Evolutionary conservation across 2,888 invertebrate species (phyloP).

Genomic region (Poecilobothrus nobilitatus): DNA sequence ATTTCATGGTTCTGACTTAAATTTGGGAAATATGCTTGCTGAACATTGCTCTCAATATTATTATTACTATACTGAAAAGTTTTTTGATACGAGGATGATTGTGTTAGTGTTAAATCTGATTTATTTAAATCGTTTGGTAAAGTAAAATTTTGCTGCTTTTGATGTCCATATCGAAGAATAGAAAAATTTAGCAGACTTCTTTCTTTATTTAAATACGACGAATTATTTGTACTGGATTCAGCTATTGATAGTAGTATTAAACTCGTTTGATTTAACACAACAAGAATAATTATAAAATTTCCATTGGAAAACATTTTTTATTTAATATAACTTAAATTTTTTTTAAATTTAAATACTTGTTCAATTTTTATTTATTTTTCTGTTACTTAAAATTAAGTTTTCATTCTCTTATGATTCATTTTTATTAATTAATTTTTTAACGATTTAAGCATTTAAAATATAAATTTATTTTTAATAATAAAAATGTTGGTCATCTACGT

Average conservation of each 20-base stretch:
- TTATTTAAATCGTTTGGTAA: not conserved
- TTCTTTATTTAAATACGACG: conserved; percentile 21
- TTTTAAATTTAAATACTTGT: not conserved
- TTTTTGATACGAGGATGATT: not conserved
- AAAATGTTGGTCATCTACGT: no score
- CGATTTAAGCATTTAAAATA: no score
- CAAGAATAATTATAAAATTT: conserved; percentile 28
- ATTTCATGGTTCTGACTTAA: not conserved
- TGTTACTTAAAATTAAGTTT: no score
- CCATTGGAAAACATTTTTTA: conserved; percentile 30
- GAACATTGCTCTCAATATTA: not conserved
- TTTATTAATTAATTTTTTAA: no score
- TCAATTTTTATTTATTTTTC: no score
- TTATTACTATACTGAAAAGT: not conserved
- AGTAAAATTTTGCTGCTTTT: not conserved
- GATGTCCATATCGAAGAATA: not conserved
- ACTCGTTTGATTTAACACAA: conserved; percentile 27
- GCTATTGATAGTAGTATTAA: conserved; percentile 26
- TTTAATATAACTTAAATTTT: conserved; percentile 2
- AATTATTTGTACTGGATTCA: conserved; percentile 24
- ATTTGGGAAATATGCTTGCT: not conserved
- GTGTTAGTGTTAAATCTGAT: not conserved
- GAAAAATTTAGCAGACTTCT: conserved; percentile 14
- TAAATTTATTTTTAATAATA: no score
- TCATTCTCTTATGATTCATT: no score